Base-by-base conservation (phyloP, 1,140 invertebrate species). In the Drosophila lacertosa region DNA sequence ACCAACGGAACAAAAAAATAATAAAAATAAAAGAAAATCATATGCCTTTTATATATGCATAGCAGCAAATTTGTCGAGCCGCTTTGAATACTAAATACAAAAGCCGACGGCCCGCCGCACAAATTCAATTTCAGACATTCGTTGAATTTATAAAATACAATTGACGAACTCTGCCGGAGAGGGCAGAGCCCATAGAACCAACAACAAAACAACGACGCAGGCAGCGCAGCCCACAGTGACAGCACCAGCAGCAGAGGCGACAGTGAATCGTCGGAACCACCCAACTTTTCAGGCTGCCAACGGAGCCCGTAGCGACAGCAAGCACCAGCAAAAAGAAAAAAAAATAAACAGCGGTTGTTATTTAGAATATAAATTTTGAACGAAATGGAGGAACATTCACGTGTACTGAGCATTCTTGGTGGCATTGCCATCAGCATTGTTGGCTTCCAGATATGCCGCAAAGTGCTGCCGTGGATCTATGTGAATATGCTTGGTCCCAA, bases 391-490 rank as follows among this genome's bases (percentile, higher is more conserved):
- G 73, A 78, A 7, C 57, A 81, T 37, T 78, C 77, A 13, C 62
- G 70, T 22, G 44, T 63, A 6, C 39, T 89, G 7, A 67, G 66
- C 44, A 40, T 89, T 20, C 44, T 89, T 32, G 67, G 86, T 40
- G 65, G 77, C 10, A 29, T 86, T 47, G 88, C 88, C 55, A 77
- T 90, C n/a, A 50, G 78, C 45, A 78, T 89, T 57, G 81, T 90
- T 4, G 77, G 86, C 44, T 84, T 89, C 16, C 89, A 90, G 59
- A 66, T 90, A 3, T 67, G 74, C 35, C 70, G 82, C 15, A 88
- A 79, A 55, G 77, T 91, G 10, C 64, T 91, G 40, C 90, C 90
- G 24, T 91, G 90, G 90, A 55, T 92, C 1, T 92, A 92, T 57
- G 69, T 89, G n/a, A 91, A 92, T 82, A 80, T 92, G 22, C 18